These are phyloP conservation scores for Philotrypesis tridentata DNA, from an alignment of 1,140 invertebrate species.

Conservation along the genomic window DNA sequence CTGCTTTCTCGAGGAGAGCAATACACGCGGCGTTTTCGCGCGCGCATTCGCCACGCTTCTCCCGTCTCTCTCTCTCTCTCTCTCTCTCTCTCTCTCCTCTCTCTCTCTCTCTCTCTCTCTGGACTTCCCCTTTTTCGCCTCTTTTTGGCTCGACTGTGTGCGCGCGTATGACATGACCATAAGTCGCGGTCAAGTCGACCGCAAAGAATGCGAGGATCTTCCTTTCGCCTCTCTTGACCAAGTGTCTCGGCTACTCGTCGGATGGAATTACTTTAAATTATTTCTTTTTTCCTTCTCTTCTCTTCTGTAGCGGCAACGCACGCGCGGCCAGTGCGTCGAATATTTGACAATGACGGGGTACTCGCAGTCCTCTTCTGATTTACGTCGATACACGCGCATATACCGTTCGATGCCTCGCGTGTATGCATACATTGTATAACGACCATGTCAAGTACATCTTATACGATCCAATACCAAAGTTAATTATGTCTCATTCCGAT, in stretches of 20 bases:
- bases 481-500: no score
- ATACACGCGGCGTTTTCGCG: not conserved
- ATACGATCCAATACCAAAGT: no score
- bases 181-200: constrained; percentile 46
- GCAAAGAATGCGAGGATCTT: constrained; percentile 32
- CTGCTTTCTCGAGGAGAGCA: not conserved
- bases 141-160: not conserved
- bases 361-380: not conserved
- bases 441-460: no score
- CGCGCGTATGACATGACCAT: constrained; percentile 45
- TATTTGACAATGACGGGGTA: constrained; percentile 28
- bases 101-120: no score
- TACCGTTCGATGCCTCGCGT: not conserved
- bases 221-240: constrained; percentile 8
- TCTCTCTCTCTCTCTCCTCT: constrained; percentile 29
- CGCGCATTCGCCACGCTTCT: constrained; percentile 26
- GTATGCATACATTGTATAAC: no score
- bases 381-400: not conserved
- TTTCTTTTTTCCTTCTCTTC: constrained; percentile 34
- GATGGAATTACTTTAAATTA: constrained; percentile 47
- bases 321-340: not conserved
- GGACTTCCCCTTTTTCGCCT: constrained; percentile 18
- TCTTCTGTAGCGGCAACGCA: no score
- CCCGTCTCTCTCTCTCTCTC: constrained; percentile 26
- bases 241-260: not conserved